phyloP scores from a whole-genome alignment of 2,888 invertebrate genomes.

The Peribatodes rhomboidaria region DNA sequence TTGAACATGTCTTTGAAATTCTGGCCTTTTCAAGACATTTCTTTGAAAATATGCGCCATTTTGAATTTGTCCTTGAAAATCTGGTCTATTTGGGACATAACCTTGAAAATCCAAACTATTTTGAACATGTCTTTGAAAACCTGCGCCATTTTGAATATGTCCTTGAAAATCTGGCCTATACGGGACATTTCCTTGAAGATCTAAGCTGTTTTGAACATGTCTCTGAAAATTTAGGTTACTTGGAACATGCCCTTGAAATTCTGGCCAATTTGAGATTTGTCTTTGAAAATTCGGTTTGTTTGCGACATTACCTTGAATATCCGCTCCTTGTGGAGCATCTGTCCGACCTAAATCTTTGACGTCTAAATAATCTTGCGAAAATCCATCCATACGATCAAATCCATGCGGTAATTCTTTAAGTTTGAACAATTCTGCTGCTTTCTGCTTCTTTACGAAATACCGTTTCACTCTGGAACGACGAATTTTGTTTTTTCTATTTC shows the following conservation, averaged over 20 bases:
- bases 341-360: background rate
- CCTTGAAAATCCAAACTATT: background rate
- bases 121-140: too few relatives aligned
- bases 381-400: background rate
- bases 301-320: background rate
- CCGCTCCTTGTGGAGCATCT: background rate
- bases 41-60: too few relatives aligned
- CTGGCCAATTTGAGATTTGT: too few relatives aligned
- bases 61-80: too few relatives aligned
- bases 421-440: background rate
- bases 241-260: too few relatives aligned
- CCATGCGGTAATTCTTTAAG: background rate
- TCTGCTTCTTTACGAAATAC: background rate
- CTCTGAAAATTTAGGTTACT: too few relatives aligned
- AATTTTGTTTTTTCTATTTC: background rate
- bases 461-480: background rate
- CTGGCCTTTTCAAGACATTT: background rate
- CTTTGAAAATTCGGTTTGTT: too few relatives aligned
- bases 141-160: too few relatives aligned
- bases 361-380: constrained; percentile 4
- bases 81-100: too few relatives aligned
- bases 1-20: too few relatives aligned
- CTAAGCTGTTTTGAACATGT: too few relatives aligned
- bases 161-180: too few relatives aligned
- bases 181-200: background rate